Base-by-base conservation (phyloP, 1,140 invertebrate genomes). In the Thereuonema tuberculata region DNA sequence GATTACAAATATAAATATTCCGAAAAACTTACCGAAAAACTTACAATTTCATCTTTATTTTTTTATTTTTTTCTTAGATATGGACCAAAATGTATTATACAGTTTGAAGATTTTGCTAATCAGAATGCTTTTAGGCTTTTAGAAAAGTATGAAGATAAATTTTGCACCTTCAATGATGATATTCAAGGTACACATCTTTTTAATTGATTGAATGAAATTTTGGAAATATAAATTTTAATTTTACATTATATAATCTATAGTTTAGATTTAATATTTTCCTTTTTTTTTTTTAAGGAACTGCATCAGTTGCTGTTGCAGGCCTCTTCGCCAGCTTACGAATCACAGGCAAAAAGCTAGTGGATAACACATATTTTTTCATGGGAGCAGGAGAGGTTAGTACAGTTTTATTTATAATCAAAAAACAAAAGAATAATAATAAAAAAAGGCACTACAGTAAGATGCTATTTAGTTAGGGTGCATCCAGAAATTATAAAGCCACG, bases 81-180 rank as follows among this genome's bases (percentile, higher is more conserved):
- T 62, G 76, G 77, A 20, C 63, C 64, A 52, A 67, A 71, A 28
- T 73, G 69, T 65, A 66, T 78, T 24, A 76, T 81, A 56, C 78
- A 97, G 82, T 97, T 98, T 75, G 93, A 98, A 80, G 94, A 98
- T 74, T 98, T 98, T 73, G 93, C 87, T 27, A 89, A 93, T 68
- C 80, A 84, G 64, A 98, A 97, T 76, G 93, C 93, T 48, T 93
- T 92, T 76, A 79, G 87, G 56, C 84, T 97, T 64, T 71, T 97
- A 56, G 84, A 91, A 61, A 93, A 88, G 71, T 97, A 95, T 71
- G 77, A 86, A 57, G 75, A 86, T 61, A 77, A 80, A 48, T 96
- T 93, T 68, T 95, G 92, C 68, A 95, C 90, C 3, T 98, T 98
- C 69, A 98, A 98, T 69, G 93, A 98, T 70, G 93, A 98, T 69